Evolutionary conservation across 2,797 vertebrate species (phyloP).

Genomic region (Rousettus madagascariensis): DNA sequence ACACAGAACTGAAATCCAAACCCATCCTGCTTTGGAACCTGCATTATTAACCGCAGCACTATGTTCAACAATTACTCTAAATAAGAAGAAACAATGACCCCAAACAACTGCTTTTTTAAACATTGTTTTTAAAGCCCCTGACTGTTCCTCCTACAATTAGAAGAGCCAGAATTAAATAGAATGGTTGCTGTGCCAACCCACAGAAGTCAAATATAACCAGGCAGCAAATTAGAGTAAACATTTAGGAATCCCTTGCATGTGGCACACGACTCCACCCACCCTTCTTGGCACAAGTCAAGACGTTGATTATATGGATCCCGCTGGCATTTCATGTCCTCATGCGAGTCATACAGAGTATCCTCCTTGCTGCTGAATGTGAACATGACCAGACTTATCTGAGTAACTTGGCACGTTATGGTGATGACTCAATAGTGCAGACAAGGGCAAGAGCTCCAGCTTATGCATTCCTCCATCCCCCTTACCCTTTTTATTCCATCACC

Average conservation of each 20-base stretch:
- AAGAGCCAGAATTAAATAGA: slow-evolving; percentile 83
- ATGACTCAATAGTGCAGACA: slow-evolving; percentile 80
- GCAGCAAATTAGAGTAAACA: slow-evolving; percentile 94
- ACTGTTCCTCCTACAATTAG: slow-evolving; percentile 82
- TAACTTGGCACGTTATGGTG: slow-evolving; percentile 76
- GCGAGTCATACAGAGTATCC: slow-evolving; percentile 82
- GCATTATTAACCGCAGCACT: background rate
- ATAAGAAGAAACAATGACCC: slow-evolving; percentile 62
- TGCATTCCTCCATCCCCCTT: background rate
- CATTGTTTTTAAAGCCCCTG: slow-evolving; percentile 73
- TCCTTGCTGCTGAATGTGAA: slow-evolving; percentile 81
- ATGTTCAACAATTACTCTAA: background rate
- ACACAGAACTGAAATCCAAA: slow-evolving; percentile 28
- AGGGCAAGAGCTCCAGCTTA: slow-evolving; percentile 73
- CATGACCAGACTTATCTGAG: slow-evolving; percentile 85
- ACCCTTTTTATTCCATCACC: slow-evolving; percentile 28
- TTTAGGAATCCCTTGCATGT: slow-evolving; percentile 92
- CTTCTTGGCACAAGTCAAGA: slow-evolving; percentile 87
- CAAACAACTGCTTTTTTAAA: slow-evolving; percentile 75
- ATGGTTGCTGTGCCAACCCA: slow-evolving; percentile 90
- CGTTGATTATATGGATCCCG: slow-evolving; percentile 90
- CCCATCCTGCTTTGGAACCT: background rate
- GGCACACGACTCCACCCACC: slow-evolving; percentile 93
- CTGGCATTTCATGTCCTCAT: slow-evolving; percentile 84
- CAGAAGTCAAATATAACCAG: slow-evolving; percentile 91